Percentiles rank a stretch among this genome's conserved stretches.
phyloP scores from a whole-genome alignment of 2,888 invertebrate species.

The Temnothorax ravouxi region DNA sequence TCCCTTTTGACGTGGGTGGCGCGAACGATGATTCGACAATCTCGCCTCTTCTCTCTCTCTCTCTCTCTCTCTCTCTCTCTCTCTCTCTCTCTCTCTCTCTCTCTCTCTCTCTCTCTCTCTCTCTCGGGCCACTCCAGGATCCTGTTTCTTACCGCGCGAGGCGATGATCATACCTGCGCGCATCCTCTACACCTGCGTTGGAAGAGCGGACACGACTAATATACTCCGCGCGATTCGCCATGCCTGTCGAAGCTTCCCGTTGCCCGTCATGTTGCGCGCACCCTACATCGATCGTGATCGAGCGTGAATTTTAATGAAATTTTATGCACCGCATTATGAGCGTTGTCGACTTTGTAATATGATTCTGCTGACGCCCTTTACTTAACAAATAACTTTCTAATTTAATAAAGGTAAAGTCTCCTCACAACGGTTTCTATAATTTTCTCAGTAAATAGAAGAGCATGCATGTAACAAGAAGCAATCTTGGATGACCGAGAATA shows the following conservation, averaged over 20 bases:
- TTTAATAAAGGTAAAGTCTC: background rate
- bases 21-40: conserved; percentile 73
- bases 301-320: conserved; percentile 25
- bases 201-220: conserved; percentile 47
- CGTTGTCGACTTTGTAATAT: background rate
- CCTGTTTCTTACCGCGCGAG: conserved; percentile 56
- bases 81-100: background rate
- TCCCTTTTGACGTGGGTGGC: conserved; percentile 69
- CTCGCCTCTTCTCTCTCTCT: conserved; percentile 7
- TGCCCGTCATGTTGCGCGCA: conserved; percentile 27
- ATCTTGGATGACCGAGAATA: conserved; percentile 75
- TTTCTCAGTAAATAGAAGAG: background rate
- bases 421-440: background rate
- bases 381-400: conserved; percentile 19
- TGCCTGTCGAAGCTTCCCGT: conserved; percentile 32
- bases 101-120: conserved; percentile 3
- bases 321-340: conserved; percentile 21
- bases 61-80: conserved; percentile 8
- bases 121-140: conserved; percentile 58
- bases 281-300: conserved; percentile 28
- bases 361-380: background rate
- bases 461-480: background rate
- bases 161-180: conserved; percentile 49
- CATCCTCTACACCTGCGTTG: conserved; percentile 48
- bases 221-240: conserved; percentile 45